Base-by-base conservation (phyloP, 1,140 invertebrate species). In the Eriosoma lanigerum region DNA sequence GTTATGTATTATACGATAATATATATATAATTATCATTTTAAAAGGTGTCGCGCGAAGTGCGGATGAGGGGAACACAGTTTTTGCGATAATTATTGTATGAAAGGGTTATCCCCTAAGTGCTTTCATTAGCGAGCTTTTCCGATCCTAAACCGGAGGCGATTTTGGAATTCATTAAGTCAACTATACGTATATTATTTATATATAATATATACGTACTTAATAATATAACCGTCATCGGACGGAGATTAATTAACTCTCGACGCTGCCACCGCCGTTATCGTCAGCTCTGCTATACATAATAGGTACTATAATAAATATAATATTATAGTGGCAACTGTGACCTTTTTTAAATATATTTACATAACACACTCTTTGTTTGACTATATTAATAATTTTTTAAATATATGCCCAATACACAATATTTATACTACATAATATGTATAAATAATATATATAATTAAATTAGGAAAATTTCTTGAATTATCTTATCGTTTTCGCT, bases 151-250 rank as follows among this genome's bases (percentile, higher is more conserved):
- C 75, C 75, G 56, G 56, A 78, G 75, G 56, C 75, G 56, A 78
- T 78, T 78, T 78, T 29, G 75, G 56, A 78, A 78, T 78, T 78
- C 75, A 78, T 78, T 62, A 78, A 78, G 75, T 78, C 75, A 78
- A 76, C 75, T 38, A 38, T 38, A 38, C 8, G 8, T 38, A 38
- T 38, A 38, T 38, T 4, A 38, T n/a, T 4, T 38, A 38, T 38
- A 38, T 38, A 38, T 38, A 38, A 38, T 38, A 8, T 38, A 38
- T 8, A 8, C 32, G 32, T 38, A n/a, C n/a, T 21, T 75, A 75
- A 58, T 56, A 76, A 26, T n/a, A 75, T 46, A 24, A 70, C 54
- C 75, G 75, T 78, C 75, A 78, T 78, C 75, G 54, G 38, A 46
- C 75, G 56, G 54, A 62, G 75, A 78, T 78, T 78, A 78, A 78